These are phyloP conservation scores for Mobula birostris DNA, from an alignment of 2,113 vertebrate genomes.

Conservation along the genomic window DNA sequence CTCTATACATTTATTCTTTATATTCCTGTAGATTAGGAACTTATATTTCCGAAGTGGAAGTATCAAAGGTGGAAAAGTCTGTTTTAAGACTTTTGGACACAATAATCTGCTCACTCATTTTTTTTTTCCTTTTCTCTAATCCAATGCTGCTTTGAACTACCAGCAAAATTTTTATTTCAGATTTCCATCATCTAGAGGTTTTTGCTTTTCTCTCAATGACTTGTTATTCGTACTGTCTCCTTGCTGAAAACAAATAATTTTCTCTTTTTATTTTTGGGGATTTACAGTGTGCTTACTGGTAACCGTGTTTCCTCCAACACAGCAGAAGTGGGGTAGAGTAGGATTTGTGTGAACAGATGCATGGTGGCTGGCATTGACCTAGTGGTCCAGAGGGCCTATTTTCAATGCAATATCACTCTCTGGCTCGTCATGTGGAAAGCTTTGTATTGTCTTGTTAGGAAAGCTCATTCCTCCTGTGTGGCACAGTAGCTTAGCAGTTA, in stretches of 20 bases:
- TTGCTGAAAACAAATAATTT: background rate
- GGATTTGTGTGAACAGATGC: too few relatives aligned
- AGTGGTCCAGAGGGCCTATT: too few relatives aligned
- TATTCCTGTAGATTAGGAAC: background rate
- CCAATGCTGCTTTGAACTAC: background rate
- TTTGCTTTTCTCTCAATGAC: too few relatives aligned
- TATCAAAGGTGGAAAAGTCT: background rate
- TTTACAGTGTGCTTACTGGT: background rate
- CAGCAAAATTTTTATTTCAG: background rate
- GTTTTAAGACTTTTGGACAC: slow-evolving; percentile 23
- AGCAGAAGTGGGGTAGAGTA: too few relatives aligned
- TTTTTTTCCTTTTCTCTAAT: background rate
- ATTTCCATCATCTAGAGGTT: too few relatives aligned
- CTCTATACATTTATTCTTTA: slow-evolving; percentile 11
- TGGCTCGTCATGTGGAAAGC: background rate
- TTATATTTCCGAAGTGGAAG: background rate
- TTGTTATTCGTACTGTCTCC: background rate
- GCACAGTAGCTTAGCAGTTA: too few relatives aligned
- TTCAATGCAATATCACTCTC: too few relatives aligned
- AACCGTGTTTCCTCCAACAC: background rate
- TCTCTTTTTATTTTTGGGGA: background rate
- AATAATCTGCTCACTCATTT: background rate
- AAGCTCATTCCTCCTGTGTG: background rate
- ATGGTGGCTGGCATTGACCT: too few relatives aligned
- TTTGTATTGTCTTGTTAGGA: background rate